These are phyloP conservation scores for Tyrophagus putrescentiae DNA, from an alignment of 1,140 invertebrate species.

Conservation along the genomic window DNA sequence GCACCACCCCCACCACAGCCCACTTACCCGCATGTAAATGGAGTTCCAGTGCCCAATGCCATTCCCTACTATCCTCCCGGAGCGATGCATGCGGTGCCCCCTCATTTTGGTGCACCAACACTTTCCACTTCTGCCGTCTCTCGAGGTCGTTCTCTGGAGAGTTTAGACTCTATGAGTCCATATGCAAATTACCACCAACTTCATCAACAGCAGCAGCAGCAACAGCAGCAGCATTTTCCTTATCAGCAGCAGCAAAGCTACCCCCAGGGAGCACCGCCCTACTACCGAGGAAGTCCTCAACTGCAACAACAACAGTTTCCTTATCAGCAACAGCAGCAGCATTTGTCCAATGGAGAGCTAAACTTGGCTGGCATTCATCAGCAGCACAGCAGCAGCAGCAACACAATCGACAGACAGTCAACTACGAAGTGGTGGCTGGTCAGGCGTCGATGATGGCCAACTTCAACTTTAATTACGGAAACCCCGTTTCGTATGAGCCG, in stretches of 20 bases:
- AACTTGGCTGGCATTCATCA: too few species aligned
- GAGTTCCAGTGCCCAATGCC: neutral
- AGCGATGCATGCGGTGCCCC: too few species aligned
- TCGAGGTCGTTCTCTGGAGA: too few species aligned
- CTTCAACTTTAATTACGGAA: too few species aligned
- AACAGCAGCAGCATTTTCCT: neutral
- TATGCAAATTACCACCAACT: too few species aligned
- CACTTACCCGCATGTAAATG: neutral
- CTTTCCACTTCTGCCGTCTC: too few species aligned
- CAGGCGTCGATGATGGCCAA: neutral
- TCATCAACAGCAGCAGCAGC: neutral
- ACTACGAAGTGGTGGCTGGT: slow-evolving; percentile 30
- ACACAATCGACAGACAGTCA: slow-evolving; percentile 15
- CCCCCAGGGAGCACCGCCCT: neutral
- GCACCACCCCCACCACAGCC: neutral
- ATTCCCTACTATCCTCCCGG: neutral
- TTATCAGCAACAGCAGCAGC: neutral
- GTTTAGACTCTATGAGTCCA: too few species aligned
- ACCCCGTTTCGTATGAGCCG: too few species aligned
- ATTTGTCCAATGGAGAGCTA: too few species aligned
- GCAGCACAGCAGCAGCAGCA: slow-evolving; percentile 7
- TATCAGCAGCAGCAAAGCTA: neutral
- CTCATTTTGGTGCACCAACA: too few species aligned
- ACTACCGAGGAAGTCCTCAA: neutral
- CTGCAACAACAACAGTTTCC: neutral